phyloP scores from a whole-genome alignment of 1,140 invertebrate genomes.

The Leptinotarsa lineolata region DNA sequence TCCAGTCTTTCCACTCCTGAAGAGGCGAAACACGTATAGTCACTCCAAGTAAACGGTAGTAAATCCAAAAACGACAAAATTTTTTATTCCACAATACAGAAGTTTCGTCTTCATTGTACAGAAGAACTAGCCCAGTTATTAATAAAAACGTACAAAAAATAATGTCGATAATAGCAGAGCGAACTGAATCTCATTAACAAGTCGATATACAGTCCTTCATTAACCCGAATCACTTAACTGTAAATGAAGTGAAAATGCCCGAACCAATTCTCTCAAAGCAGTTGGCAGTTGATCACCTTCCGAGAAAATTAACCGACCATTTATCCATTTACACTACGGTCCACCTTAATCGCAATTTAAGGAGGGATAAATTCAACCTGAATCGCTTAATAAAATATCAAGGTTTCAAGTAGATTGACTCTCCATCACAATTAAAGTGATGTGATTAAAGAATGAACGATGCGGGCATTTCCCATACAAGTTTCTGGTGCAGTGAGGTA shows the following conservation, averaged over 20 bases:
- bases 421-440: conserved; percentile 24
- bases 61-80: no score
- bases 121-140: no score
- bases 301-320: background rate
- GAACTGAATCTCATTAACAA: background rate
- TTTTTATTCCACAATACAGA: no score
- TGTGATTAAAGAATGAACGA: conserved; percentile 9
- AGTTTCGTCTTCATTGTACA: no score
- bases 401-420: conserved; percentile 30
- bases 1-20: no score
- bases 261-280: background rate
- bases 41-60: no score
- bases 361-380: conserved; percentile 15
- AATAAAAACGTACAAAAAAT: no score
- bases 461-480: conserved; percentile 17
- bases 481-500: background rate
- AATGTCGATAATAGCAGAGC: no score
- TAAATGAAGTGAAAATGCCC: background rate
- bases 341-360: conserved; percentile 28
- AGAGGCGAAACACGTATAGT: no score
- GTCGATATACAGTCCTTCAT: background rate
- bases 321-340: background rate
- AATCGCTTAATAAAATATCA: conserved; percentile 32
- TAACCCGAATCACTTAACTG: background rate
- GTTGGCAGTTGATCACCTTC: conserved; percentile 14